Percentiles rank a stretch among this genome's conserved stretches.
These are phyloP conservation scores for Machimus atricapillus DNA, from an alignment of 2,888 invertebrate genomes.

Conservation along the genomic window DNA sequence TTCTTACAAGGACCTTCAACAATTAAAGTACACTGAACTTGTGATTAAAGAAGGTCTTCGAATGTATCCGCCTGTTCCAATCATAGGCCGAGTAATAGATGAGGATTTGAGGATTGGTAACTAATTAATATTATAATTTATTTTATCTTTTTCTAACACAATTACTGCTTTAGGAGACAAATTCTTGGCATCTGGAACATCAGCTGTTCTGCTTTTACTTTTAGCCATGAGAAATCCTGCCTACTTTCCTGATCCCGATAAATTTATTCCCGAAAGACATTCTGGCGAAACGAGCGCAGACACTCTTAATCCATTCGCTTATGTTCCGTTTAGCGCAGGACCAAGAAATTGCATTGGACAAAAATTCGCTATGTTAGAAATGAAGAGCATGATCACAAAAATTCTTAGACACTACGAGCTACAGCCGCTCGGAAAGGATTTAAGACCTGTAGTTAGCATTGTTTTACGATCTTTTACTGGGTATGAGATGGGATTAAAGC, in stretches of 20 bases:
- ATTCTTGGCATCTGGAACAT: conserved; percentile 54
- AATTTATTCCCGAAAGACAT: conserved; percentile 58
- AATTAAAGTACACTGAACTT: conserved; percentile 64
- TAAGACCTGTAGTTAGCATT: conserved; percentile 52
- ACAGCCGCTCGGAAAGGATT: conserved; percentile 54
- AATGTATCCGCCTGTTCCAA: conserved; percentile 71
- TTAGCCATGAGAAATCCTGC: conserved; percentile 54
- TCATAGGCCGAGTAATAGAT: conserved; percentile 66
- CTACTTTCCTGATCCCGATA: conserved; percentile 54
- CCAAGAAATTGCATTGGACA: conserved; percentile 60
- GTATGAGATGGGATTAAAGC: conserved; percentile 53
- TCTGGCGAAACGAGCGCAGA: conserved; percentile 61
- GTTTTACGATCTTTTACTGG: conserved; percentile 55
- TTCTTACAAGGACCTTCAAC: conserved; percentile 50
- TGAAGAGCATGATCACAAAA: conserved; percentile 57
- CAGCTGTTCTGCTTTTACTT: conserved; percentile 56
- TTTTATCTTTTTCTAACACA: conserved; percentile 52
- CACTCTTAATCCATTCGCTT: conserved; percentile 50
- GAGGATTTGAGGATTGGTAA: conserved; percentile 67
- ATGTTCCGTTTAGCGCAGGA: conserved; percentile 60
- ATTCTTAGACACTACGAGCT: conserved; percentile 55
- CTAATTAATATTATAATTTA: conserved; percentile 46
- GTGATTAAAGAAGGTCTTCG: conserved; percentile 73
- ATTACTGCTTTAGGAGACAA: conserved; percentile 50
- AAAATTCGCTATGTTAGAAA: conserved; percentile 58